These are phyloP conservation scores for Ethmia dodecea DNA, from an alignment of 2,888 invertebrate species.

Conservation along the genomic window DNA sequence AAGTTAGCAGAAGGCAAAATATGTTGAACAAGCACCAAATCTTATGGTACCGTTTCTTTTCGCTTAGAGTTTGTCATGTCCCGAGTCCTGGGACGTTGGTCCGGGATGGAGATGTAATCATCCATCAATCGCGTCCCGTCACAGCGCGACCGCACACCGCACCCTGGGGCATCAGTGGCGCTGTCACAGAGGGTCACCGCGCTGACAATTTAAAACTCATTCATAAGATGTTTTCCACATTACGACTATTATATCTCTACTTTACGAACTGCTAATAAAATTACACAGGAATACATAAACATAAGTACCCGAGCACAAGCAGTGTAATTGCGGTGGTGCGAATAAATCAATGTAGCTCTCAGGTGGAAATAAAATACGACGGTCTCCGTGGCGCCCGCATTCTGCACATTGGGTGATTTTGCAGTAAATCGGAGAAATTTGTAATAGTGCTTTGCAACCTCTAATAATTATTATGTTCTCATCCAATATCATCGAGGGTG, in stretches of 20 bases:
- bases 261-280: conserved; percentile 17
- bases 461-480: no score
- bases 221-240: no score
- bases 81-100: conserved; percentile 16
- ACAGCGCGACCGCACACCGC: conserved; percentile 60
- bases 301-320: conserved; percentile 34
- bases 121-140: conserved; percentile 64
- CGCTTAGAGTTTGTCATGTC: no score
- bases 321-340: conserved; percentile 50
- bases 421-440: no score
- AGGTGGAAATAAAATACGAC: conserved; percentile 44
- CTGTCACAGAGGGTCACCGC: conserved; percentile 30
- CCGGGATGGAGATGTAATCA: conserved; percentile 62
- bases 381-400: conserved; percentile 8
- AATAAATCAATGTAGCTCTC: conserved; percentile 56
- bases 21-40: no score
- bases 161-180: conserved; percentile 14
- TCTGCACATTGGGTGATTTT: no score
- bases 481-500: no score
- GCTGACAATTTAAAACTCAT: conserved; percentile 23
- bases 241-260: conserved; percentile 11
- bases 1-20: no score
- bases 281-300: conserved; percentile 12
- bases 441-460: no score
- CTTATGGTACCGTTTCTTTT: no score